phyloP scores from a whole-genome alignment of 2,797 vertebrate genomes.

The Parauchenoglanis ngamensis region DNA sequence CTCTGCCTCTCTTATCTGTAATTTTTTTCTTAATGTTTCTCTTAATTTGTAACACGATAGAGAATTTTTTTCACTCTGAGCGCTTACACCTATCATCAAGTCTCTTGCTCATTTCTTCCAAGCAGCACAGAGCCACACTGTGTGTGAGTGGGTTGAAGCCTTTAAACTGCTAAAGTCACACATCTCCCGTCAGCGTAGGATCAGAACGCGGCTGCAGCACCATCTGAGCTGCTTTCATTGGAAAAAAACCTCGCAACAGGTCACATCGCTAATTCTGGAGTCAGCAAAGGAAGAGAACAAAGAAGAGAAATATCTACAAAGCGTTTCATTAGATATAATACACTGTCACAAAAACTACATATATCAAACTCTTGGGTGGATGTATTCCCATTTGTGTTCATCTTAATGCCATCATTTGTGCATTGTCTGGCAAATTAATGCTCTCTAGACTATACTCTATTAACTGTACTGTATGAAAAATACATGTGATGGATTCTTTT shows the following conservation, averaged over 20 bases:
- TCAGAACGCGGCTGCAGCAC: background rate
- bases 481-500: background rate
- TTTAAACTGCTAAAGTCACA: constrained; percentile 27
- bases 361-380: background rate
- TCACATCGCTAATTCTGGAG: background rate
- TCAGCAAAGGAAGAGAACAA: background rate
- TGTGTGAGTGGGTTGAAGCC: constrained; percentile 6
- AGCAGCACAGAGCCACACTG: background rate
- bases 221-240: background rate
- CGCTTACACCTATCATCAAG: background rate
- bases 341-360: background rate
- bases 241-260: constrained; percentile 7
- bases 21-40: no score
- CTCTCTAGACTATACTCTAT: background rate
- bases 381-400: background rate
- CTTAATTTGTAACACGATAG: background rate
- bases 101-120: background rate
- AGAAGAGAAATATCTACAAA: background rate
- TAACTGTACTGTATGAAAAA: background rate
- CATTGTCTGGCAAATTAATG: background rate
- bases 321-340: background rate
- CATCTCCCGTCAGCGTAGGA: background rate
- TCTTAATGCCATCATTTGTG: background rate
- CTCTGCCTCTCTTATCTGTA: background rate
- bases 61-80: background rate